Percentiles rank a stretch among this genome's conserved stretches.
Conservation (phyloP, 92 coral and sea anemone genomes). For the Epizoanthus ramosus region DNA sequence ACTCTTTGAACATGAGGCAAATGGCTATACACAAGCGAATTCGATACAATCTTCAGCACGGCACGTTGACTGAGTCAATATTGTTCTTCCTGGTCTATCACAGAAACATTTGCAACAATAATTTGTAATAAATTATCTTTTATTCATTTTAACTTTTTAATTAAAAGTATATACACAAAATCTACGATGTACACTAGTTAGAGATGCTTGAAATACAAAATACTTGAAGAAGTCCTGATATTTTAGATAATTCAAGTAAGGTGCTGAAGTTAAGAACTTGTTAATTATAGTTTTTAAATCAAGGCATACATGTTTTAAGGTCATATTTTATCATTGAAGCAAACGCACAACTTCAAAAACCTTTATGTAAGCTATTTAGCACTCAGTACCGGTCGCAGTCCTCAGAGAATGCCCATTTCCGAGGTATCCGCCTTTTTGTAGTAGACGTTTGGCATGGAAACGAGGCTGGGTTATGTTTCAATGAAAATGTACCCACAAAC, state of each 20-base stretch:
- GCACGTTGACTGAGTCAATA: slow-evolving; percentile 1
- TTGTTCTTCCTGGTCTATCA: slow-evolving; percentile 12
- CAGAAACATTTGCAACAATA: slow-evolving; percentile 7
- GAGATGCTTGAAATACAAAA: slow-evolving; percentile 16
- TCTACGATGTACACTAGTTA: slow-evolving; percentile 15
- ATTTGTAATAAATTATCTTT: slow-evolving; percentile 13
- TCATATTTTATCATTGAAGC: slow-evolving; percentile 16
- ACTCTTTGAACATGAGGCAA: neutral
- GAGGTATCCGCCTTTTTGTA: slow-evolving; percentile 13
- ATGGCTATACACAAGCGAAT: slow-evolving; percentile 4
- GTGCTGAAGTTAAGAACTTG: slow-evolving; percentile 13
- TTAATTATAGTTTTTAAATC: slow-evolving; percentile 10
- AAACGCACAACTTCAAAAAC: slow-evolving; percentile 1
- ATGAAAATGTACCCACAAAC: too few relatives aligned
- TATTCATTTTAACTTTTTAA: neutral
- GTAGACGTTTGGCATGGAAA: too few relatives aligned
- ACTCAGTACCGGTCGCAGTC: too few relatives aligned
- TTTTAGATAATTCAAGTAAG: slow-evolving; percentile 11
- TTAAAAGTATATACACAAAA: neutral
- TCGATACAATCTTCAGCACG: slow-evolving; percentile 9
- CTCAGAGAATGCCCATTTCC: slow-evolving; percentile 7
- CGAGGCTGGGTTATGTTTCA: too few relatives aligned
- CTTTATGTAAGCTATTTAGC: slow-evolving; percentile 15
- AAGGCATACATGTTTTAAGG: slow-evolving; percentile 4
- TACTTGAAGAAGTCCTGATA: slow-evolving; percentile 3